A percentile compares a stretch with the other conserved stretches of the same genome.
phyloP scores from a whole-genome alignment of 2,888 invertebrate species.

The Dolichomitus sp. region DNA sequence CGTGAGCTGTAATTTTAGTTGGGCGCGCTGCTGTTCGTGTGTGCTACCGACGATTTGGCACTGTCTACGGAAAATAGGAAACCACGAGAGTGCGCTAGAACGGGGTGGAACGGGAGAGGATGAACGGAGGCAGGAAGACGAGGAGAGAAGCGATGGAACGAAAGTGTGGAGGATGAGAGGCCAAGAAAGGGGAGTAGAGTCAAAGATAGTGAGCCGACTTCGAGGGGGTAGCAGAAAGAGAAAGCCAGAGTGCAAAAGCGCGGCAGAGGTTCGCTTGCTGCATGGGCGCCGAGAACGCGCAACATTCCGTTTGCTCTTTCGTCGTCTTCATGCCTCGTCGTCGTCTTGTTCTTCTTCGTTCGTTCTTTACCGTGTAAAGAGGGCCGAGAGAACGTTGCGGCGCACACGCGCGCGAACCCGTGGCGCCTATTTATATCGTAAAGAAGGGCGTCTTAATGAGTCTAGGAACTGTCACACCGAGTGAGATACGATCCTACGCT shows the following conservation, averaged over 20 bases:
- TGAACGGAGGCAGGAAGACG: slow-evolving; percentile 49
- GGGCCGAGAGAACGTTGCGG: slow-evolving; percentile 64
- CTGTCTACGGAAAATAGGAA: slow-evolving; percentile 83
- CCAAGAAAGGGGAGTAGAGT: slow-evolving; percentile 51
- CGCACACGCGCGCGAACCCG: slow-evolving; percentile 73
- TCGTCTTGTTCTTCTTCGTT: slow-evolving; percentile 50
- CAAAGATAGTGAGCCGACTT: slow-evolving; percentile 53
- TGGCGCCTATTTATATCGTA: slow-evolving; percentile 82
- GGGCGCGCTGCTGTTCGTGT: slow-evolving; percentile 49
- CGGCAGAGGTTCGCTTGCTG: slow-evolving; percentile 37
- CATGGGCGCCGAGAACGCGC: slow-evolving; percentile 40
- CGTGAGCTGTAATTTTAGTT: slow-evolving; percentile 82
- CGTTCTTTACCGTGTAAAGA: slow-evolving; percentile 21
- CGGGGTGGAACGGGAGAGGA: slow-evolving; percentile 45
- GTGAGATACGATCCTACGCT: slow-evolving; percentile 80
- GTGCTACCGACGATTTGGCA: slow-evolving; percentile 79
- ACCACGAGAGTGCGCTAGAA: slow-evolving; percentile 68
- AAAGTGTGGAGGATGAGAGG: slow-evolving; percentile 20
- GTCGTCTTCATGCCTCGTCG: slow-evolving; percentile 56
- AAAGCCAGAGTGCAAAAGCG: slow-evolving; percentile 48
- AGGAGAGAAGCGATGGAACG: slow-evolving; percentile 16
- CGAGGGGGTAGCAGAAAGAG: slow-evolving; percentile 46
- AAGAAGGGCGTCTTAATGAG: slow-evolving; percentile 84
- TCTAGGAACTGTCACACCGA: slow-evolving; percentile 82
- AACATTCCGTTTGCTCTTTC: slow-evolving; percentile 65